Evolutionary conservation across 2,113 vertebrate species (phyloP), one percentile per base, ranked within the genome.

Genomic region (Nematolebias whitei): DNA sequence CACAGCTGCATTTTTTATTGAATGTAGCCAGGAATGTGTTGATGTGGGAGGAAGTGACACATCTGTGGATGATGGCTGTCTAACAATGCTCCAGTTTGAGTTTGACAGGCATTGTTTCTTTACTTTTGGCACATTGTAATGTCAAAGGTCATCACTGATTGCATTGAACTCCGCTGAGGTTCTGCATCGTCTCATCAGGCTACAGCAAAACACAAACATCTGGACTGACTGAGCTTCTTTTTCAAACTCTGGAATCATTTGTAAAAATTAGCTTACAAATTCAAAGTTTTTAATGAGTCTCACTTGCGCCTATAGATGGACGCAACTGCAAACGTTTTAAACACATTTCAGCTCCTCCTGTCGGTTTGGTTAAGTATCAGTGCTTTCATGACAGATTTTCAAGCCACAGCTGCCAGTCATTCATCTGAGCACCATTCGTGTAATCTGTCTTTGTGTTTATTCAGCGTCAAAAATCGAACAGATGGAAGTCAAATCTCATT

Each of bases 1-100:
- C 22, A 26, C 59, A 19, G 56, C 81, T 45, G 65, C 62, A 58
- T 73, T 82, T 79, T n/a, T 47, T 73, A 2, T 4, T 58, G 41
- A 80, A 40, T 65, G 61, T 43, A 69, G 67, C 59, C 74, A 52
- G 29, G 38, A 57, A 43, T 45, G 53, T 74, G 24, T 59, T 49
- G 23, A 38, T 38, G 48, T 45, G 29, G 7, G 22, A 56, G n/a
- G 50, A 53, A 43, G 12, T 41, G n/a, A 63, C 57, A 78, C 64
- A 40, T 64, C 32, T 12, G 49, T 41, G 49, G 43, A 43, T 22
- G 54, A 62, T 49, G 23, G 26, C 45, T 63, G 45, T 68, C 39
- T 47, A 18, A 63, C 71, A 24, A 55, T 32, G 44, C 70, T 64
- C 50, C 16, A 72, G 55, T 65, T 47, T 22, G 2, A 10, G 2